These are phyloP conservation scores for Brachyopa scutellaris DNA, from an alignment of 2,888 invertebrate genomes.

Conservation along the genomic window DNA sequence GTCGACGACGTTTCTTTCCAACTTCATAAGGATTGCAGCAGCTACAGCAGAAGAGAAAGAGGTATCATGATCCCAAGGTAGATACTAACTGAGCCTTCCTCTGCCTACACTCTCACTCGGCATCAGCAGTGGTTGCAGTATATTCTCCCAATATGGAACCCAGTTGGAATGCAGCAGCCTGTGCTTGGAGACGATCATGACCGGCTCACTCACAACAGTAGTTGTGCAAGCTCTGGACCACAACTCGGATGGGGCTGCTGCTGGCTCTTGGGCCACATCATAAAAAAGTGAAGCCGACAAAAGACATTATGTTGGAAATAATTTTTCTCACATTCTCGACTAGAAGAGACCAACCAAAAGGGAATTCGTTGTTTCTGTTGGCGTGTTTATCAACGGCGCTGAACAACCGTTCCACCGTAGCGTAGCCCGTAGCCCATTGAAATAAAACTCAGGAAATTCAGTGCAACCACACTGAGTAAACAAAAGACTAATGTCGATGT, in stretches of 20 bases:
- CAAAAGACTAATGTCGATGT: constrained; percentile 56
- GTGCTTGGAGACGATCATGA: constrained; percentile 61
- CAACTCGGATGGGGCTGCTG: constrained; percentile 38
- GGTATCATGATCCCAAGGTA: constrained; percentile 60
- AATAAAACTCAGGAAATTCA: constrained; percentile 13
- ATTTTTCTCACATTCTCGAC: constrained; percentile 71
- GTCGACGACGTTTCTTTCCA: no score
- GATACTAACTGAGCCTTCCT: constrained; percentile 67
- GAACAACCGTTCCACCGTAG: constrained; percentile 30
- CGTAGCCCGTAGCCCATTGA: constrained; percentile 27
- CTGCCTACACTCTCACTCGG: constrained; percentile 60
- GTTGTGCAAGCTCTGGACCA: constrained; percentile 62
- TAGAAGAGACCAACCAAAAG: constrained; percentile 67
- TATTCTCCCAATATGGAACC: constrained; percentile 69
- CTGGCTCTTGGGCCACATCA: constrained; percentile 53
- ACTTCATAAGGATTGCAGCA: constrained; percentile 65
- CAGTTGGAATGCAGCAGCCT: constrained; percentile 65
- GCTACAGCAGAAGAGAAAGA: constrained; percentile 43
- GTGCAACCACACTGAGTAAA: constrained; percentile 49
- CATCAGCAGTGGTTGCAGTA: constrained; percentile 22
- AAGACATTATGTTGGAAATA: constrained; percentile 71
- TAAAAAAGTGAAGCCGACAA: constrained; percentile 69
- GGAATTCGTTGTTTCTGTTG: constrained; percentile 59
- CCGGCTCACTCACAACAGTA: constrained; percentile 52
- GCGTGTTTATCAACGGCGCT: constrained; percentile 62